phyloP scores from a whole-genome alignment of 1,140 invertebrate species.

The Zophobas atratus region DNA sequence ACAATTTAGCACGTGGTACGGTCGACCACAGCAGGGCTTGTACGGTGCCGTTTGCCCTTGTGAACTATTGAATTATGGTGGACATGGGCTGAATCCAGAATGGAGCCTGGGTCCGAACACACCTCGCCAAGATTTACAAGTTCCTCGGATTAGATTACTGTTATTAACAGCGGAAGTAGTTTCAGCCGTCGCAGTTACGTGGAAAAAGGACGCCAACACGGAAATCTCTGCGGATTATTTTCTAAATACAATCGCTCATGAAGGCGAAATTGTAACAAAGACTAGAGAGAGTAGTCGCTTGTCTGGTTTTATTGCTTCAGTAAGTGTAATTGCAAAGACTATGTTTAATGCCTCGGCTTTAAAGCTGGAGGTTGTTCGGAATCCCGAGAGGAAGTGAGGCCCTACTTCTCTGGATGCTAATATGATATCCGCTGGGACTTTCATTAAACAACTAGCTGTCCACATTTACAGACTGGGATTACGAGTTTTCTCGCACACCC shows the following conservation, averaged over 20 bases:
- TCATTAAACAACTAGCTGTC: constrained; percentile 61
- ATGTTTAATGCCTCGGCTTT: constrained; percentile 48
- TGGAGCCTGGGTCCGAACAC: not conserved
- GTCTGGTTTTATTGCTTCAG: constrained; percentile 39
- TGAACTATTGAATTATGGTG: constrained; percentile 45
- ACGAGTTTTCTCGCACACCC: constrained; percentile 46
- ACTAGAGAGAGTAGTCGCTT: constrained; percentile 28
- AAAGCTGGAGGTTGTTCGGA: constrained; percentile 45
- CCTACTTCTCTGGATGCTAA: constrained; percentile 56
- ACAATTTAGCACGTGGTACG: constrained; percentile 47
- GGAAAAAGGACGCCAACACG: not conserved
- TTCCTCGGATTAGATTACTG: constrained; percentile 2
- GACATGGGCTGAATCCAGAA: constrained; percentile 23
- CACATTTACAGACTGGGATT: constrained; percentile 58
- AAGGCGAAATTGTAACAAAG: constrained; percentile 13
- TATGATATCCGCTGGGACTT: constrained; percentile 58
- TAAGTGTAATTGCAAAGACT: constrained; percentile 44
- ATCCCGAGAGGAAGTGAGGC: constrained; percentile 49
- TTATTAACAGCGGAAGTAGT: not conserved
- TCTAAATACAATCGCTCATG: constrained; percentile 21
- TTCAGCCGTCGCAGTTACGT: not conserved
- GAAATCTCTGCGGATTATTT: constrained; percentile 13
- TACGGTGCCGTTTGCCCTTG: constrained; percentile 4
- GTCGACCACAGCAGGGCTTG: not conserved
- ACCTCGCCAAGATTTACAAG: constrained; percentile 4